Base-by-base conservation (phyloP, 2,888 invertebrate genomes). In the Parasteatoda lunata region DNA sequence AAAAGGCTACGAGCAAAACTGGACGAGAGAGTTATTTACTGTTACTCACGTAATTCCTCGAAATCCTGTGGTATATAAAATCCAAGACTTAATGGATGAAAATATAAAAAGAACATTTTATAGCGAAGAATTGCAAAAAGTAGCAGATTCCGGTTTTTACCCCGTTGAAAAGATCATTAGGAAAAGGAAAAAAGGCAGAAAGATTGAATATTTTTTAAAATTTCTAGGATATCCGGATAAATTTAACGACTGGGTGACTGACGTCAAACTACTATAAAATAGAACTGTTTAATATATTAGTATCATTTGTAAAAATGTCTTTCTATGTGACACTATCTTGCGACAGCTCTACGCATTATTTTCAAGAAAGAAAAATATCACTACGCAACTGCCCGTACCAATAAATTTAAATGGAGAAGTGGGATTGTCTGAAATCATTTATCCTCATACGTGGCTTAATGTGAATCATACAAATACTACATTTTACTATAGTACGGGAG, bases 1-100 rank as follows among this genome's bases (percentile, higher is more conserved):
- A 4, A 84, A 75, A 78, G 77, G 83, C 13, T 88, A 78, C 59
- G 52, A 70, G 47, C 78, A 83, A 65, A 66, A 79, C 51, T 83
- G 69, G 69, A 68, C 77, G 7, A 54, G 13, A n/a, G 77, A 83
- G 52, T 11, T 77, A 59, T 59, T 59, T 59, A 59, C 59, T 5
- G 6, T 59, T 6, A 13, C 9, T 59, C 9, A 59, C 4, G 13
- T 59, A 13, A 13, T 59, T 13, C 13, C 59, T 3, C 4, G 59
- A 9, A 59, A 13, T 13, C 59, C 59, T 4, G 6, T 6, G 4
- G 52, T 82, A 47, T 45, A 48, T 45, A 48, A 75, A 4, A 15
- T 66, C 13, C 6, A 45, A 5, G 30, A 69, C 4, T 78, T 48
- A 69, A 48, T n/a, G 8, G 45, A 15, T 15, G 54, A 69, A 15